Evolutionary conservation across 2,797 vertebrate species (phyloP).

Genomic region (Phataginus tricuspis): DNA sequence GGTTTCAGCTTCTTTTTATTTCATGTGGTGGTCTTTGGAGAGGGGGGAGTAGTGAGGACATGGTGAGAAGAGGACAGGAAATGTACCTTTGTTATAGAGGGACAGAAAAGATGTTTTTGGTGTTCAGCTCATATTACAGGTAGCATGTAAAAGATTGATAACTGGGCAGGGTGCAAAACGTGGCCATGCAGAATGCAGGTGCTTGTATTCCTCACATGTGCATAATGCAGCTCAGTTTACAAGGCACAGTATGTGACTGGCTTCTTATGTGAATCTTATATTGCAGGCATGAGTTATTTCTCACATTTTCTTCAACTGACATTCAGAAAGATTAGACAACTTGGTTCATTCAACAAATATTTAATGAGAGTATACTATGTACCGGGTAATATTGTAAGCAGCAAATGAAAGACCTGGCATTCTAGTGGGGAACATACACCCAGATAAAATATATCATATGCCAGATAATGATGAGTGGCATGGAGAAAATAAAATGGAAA

Average conservation of each 20-base stretch:
- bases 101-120: not conserved
- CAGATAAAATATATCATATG: not conserved
- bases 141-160: not conserved
- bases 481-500: not conserved
- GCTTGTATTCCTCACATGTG: not conserved
- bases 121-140: not conserved
- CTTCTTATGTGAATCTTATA: not conserved
- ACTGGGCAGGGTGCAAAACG: not conserved
- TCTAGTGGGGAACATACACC: not conserved
- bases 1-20: conserved; percentile 1
- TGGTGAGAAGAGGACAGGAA: not conserved
- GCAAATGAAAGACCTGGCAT: not conserved
- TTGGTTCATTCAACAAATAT: not conserved
- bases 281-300: not conserved
- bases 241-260: not conserved
- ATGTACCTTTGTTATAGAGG: not conserved
- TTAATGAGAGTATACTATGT: not conserved
- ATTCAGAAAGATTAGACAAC: not conserved
- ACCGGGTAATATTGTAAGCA: not conserved
- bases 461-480: not conserved
- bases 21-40: not conserved
- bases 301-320: not conserved
- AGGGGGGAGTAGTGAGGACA: not conserved
- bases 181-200: not conserved
- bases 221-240: not conserved